Evolutionary conservation across 1,140 invertebrate species (phyloP).

Genomic region (Trichoplusia ni): DNA sequence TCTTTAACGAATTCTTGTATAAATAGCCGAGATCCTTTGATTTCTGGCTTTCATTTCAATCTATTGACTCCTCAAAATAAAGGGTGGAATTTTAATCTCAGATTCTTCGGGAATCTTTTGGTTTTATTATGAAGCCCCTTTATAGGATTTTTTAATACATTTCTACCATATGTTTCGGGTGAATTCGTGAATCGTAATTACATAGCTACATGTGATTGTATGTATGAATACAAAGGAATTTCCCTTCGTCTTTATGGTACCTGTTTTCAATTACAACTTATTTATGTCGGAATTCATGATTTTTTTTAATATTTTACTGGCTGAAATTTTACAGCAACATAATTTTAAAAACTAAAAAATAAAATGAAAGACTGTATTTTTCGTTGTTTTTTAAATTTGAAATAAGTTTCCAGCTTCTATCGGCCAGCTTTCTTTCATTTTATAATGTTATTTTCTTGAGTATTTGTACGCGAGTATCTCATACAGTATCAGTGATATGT

Average conservation of each 20-base stretch:
- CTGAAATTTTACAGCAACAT: not conserved
- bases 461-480: not conserved
- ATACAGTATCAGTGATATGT: not conserved
- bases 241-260: not conserved
- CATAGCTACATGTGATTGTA: conserved; percentile 17
- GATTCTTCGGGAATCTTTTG: conserved; percentile 38
- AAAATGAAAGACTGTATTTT: no score
- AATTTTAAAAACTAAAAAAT: no score
- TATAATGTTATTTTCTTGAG: no score
- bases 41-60: conserved; percentile 55
- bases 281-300: no score
- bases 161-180: conserved; percentile 20
- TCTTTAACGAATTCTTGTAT: conserved; percentile 37
- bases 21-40: conserved; percentile 46
- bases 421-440: no score
- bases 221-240: conserved; percentile 8
- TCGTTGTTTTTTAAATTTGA: no score
- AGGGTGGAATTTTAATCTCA: conserved; percentile 56
- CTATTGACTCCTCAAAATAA: conserved; percentile 55
- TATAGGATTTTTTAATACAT: conserved; percentile 19
- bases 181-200: conserved; percentile 6
- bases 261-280: not conserved
- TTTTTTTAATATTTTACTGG: not conserved
- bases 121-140: conserved; percentile 26
- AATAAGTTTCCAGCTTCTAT: no score